Evolutionary conservation across 2,797 vertebrate genomes (phyloP).

Genomic region (Gymnopithys bicolor): DNA sequence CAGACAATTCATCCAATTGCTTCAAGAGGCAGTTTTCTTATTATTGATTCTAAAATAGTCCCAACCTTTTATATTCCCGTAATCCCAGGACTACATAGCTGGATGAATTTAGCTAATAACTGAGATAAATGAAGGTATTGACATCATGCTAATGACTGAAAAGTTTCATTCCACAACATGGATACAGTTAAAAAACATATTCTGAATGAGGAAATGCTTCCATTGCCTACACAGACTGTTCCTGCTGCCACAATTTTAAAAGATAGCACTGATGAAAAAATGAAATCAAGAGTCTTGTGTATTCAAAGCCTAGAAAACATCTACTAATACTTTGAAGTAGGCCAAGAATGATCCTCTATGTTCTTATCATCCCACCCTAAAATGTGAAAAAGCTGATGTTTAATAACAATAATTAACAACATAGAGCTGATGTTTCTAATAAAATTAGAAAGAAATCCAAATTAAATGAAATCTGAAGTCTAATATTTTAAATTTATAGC

Average conservation of each 20-base stretch:
- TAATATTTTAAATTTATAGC: not conserved
- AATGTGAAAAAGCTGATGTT: not conserved
- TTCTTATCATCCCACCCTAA: not conserved
- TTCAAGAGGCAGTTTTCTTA: not conserved
- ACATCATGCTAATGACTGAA: not conserved
- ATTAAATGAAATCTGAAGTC: not conserved
- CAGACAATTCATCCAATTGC: not conserved
- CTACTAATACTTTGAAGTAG: not conserved
- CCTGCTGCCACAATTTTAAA: not conserved
- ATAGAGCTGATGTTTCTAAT: not conserved
- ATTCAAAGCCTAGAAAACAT: not conserved
- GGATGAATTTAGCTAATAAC: not conserved
- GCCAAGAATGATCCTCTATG: not conserved
- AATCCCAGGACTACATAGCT: not conserved
- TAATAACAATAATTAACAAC: not conserved
- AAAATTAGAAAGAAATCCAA: not conserved
- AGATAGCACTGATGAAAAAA: not conserved
- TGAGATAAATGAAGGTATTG: not conserved
- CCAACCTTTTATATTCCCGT: not conserved
- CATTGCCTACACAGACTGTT: not conserved
- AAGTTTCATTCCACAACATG: not conserved
- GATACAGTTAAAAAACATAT: not conserved
- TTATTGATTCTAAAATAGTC: not conserved
- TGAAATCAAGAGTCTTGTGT: fast-evolving
- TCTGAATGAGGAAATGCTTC: not conserved